Evolutionary conservation across 2,113 vertebrate genomes (phyloP).

Genomic region (Octodon degus): DNA sequence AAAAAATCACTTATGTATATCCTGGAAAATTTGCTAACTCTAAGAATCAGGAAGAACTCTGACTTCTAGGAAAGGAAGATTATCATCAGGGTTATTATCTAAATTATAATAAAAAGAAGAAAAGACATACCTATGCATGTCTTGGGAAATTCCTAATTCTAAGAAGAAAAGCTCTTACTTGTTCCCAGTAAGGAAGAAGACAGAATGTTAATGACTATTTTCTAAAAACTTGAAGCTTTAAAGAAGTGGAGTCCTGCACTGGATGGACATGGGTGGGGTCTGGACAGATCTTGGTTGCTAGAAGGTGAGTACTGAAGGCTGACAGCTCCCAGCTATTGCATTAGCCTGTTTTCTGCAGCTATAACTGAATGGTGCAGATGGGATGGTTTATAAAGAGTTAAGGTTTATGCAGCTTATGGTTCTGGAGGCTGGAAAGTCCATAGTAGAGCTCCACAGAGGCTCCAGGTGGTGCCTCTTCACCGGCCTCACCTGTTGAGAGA

Average conservation of each 20-base stretch:
- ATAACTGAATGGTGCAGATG: background rate
- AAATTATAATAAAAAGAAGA: background rate
- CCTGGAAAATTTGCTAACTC: background rate
- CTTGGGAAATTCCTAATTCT: background rate
- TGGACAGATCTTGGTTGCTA: background rate
- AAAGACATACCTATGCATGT: background rate
- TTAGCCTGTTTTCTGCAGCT: background rate
- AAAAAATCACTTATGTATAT: background rate
- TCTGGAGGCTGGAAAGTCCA: background rate
- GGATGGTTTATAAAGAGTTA: background rate
- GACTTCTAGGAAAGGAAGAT: background rate
- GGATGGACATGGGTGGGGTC: background rate
- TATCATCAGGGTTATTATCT: background rate
- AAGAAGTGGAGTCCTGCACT: background rate
- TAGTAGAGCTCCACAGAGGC: background rate
- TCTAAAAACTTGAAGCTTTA: background rate
- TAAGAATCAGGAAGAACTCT: background rate
- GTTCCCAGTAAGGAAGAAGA: background rate
- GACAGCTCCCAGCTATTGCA: background rate
- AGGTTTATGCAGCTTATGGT: background rate
- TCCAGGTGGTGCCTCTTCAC: no score
- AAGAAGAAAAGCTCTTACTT: background rate
- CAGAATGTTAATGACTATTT: background rate
- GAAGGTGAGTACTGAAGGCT: background rate
- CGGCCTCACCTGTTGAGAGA: background rate